phyloP scores from a whole-genome alignment of 2,888 invertebrate species.

The Diachrysia chrysitis region DNA sequence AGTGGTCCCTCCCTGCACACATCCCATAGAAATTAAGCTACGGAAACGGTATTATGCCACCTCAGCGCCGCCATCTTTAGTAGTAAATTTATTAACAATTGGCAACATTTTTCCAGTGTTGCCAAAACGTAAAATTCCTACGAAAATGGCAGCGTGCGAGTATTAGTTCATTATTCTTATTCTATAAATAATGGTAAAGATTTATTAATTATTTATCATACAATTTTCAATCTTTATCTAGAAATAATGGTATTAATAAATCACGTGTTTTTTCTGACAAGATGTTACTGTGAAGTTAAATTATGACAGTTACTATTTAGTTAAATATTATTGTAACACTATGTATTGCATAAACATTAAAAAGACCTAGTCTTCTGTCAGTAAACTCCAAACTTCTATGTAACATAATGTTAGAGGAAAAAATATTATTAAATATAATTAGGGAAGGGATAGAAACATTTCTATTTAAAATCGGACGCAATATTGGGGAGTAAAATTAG shows the following conservation, averaged over 20 bases:
- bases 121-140: constrained; percentile 47
- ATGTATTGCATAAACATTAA: constrained; percentile 11
- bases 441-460: constrained; percentile 19
- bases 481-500: constrained; percentile 42
- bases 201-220: constrained; percentile 52
- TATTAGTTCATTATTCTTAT: constrained; percentile 56
- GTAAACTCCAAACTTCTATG: neutral
- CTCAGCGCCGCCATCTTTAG: constrained; percentile 45
- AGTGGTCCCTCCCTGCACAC: constrained; percentile 8
- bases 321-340: constrained; percentile 14
- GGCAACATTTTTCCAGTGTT: constrained; percentile 29
- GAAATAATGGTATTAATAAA: constrained; percentile 35
- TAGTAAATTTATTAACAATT: constrained; percentile 39
- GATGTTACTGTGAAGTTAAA: constrained; percentile 36
- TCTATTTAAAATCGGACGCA: constrained; percentile 31
- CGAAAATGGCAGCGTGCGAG: constrained; percentile 45
- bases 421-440: constrained; percentile 24
- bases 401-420: constrained; percentile 21
- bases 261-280: constrained; percentile 24
- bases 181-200: constrained; percentile 51
- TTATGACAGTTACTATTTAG: constrained; percentile 12
- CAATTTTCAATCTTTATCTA: constrained; percentile 48
- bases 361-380: neutral
- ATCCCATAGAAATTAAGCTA: constrained; percentile 50
- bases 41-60: constrained; percentile 58